Evolutionary conservation across 2,888 invertebrate genomes (phyloP).

Genomic region (Apotomis capreana): DNA sequence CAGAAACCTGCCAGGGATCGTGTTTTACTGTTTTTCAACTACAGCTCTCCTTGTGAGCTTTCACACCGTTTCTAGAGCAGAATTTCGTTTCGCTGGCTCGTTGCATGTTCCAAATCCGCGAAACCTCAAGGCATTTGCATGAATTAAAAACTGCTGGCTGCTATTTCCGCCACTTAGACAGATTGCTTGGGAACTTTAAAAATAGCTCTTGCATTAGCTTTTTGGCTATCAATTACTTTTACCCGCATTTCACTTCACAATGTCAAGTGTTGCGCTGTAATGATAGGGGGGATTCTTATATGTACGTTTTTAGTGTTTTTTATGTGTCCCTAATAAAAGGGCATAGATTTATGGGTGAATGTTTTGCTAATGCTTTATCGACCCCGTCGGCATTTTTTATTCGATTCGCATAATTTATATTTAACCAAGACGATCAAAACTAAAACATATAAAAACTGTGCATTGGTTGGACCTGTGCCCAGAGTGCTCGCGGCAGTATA

Average conservation of each 20-base stretch:
- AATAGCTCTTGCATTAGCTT: conserved; percentile 21
- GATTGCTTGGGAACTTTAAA: conserved; percentile 34
- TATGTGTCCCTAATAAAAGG: too few species aligned
- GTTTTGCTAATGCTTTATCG: too few species aligned
- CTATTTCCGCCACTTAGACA: conserved; percentile 37
- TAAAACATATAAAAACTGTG: too few species aligned
- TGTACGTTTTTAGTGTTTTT: too few species aligned
- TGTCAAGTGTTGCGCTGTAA: conserved; percentile 9
- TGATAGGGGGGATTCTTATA: too few species aligned
- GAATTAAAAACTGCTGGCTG: conserved; percentile 39
- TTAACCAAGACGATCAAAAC: too few species aligned
- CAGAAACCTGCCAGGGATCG: background rate
- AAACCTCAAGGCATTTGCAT: conserved; percentile 41
- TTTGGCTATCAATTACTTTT: conserved; percentile 27
- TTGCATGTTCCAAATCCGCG: conserved; percentile 39
- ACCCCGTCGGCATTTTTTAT: too few species aligned
- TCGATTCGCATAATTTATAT: too few species aligned
- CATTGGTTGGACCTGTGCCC: too few species aligned
- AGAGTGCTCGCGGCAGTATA: too few species aligned
- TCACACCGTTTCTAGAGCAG: conserved; percentile 13
- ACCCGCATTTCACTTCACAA: conserved; percentile 17
- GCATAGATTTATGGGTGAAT: too few species aligned
- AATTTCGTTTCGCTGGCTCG: conserved; percentile 29
- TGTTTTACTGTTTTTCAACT: conserved; percentile 9
- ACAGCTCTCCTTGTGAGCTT: conserved; percentile 2